phyloP scores from a whole-genome alignment of 64 coral and sea anemone species.

The Dendrophyllia cribrosa region DNA sequence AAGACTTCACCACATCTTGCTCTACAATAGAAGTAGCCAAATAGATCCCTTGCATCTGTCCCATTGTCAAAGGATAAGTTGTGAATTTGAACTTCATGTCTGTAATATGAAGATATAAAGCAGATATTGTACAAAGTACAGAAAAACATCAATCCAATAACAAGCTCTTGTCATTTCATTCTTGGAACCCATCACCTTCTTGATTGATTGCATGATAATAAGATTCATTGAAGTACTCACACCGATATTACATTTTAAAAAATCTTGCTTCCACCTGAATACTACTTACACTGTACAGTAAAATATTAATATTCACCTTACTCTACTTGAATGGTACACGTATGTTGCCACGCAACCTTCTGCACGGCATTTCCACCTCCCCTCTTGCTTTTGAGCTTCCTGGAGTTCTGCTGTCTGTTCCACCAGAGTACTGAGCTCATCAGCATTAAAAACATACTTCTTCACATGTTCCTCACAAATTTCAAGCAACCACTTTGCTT shows the following conservation, averaged over 20 bases:
- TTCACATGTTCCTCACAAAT: slow-evolving; percentile 48
- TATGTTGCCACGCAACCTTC: slow-evolving; percentile 37
- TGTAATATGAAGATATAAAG: slow-evolving; percentile 1
- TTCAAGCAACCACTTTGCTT: slow-evolving; percentile 46
- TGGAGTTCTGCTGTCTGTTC: slow-evolving; percentile 37
- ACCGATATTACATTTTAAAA: no score
- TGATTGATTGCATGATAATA: no score
- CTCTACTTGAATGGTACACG: slow-evolving; percentile 56
- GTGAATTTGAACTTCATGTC: slow-evolving; percentile 66
- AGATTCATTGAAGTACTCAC: not conserved
- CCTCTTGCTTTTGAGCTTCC: slow-evolving; percentile 19
- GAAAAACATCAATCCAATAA: no score
- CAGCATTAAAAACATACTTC: slow-evolving; percentile 35
- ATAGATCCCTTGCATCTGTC: slow-evolving; percentile 29
- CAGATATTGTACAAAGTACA: no score
- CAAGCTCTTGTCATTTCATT: no score
- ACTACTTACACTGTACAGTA: no score
- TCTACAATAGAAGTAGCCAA: slow-evolving; percentile 61
- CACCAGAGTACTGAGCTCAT: slow-evolving; percentile 22
- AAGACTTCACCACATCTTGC: slow-evolving; percentile 64
- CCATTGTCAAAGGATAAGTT: slow-evolving; percentile 57
- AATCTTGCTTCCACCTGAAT: no score
- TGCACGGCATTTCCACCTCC: slow-evolving; percentile 34
- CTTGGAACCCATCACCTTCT: no score
- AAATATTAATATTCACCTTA: slow-evolving; percentile 34